These are phyloP conservation scores for Nothura maculosa DNA, from an alignment of 2,797 vertebrate species.

Conservation along the genomic window DNA sequence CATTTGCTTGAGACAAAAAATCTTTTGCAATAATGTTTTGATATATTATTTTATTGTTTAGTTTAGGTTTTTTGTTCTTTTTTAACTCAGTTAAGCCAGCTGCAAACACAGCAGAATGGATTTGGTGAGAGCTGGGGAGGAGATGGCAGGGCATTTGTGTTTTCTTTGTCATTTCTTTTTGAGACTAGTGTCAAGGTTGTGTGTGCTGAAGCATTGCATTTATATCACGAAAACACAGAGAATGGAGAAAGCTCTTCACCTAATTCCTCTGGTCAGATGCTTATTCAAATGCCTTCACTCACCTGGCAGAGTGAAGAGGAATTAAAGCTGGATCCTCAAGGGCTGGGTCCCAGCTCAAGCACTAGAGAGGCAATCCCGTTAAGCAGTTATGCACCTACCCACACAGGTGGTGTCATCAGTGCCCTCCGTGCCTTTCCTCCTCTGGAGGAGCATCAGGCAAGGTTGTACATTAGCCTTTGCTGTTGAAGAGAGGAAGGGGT, in stretches of 20 bases:
- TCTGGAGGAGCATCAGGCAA: neutral
- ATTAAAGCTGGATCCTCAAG: neutral
- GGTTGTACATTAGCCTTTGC: neutral
- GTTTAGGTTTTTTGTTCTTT: neutral
- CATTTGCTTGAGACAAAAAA: neutral
- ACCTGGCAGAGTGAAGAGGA: neutral
- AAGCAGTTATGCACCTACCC: neutral
- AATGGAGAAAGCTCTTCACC: neutral
- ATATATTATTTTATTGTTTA: neutral
- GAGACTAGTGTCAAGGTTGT: neutral
- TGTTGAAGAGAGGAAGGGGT: neutral
- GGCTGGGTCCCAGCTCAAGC: fast-evolving
- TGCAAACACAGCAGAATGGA: neutral
- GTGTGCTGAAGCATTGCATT: neutral
- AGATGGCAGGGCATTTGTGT: neutral
- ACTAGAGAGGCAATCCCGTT: neutral
- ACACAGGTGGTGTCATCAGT: fast-evolving
- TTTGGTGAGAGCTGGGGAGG: neutral
- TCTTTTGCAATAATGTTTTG: neutral
- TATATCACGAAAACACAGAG: neutral
- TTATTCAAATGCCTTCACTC: neutral
- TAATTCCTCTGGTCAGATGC: neutral
- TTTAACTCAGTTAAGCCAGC: neutral
- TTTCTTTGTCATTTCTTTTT: neutral
- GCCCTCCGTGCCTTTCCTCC: neutral